These are phyloP conservation scores for Melieria crassipennis DNA, from an alignment of 2,888 invertebrate genomes.

Conservation along the genomic window DNA sequence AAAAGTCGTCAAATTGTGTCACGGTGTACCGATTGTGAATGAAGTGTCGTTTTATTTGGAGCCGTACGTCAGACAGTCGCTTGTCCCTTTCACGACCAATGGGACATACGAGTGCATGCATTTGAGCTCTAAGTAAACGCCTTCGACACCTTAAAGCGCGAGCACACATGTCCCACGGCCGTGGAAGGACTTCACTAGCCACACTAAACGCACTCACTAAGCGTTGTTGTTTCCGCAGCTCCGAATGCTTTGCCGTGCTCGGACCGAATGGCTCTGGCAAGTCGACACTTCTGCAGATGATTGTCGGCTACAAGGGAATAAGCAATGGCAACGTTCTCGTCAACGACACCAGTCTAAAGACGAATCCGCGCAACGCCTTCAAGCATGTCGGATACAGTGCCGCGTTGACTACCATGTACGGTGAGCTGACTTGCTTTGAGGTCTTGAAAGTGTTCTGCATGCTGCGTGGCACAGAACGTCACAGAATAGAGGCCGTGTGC, in stretches of 20 bases:
- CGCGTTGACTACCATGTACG: background rate
- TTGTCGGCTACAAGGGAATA: background rate
- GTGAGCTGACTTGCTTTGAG: constrained; percentile 6
- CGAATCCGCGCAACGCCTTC: constrained; percentile 2
- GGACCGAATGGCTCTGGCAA: constrained; percentile 15
- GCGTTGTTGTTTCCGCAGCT: background rate
- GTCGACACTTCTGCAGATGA: background rate
- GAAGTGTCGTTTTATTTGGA: no score
- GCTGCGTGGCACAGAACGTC: constrained; percentile 4
- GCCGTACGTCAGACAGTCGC: no score
- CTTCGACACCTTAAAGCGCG: no score
- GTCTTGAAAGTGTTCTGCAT: constrained; percentile 21
- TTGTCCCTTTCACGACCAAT: no score
- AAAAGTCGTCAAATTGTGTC: no score
- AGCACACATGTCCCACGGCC: no score
- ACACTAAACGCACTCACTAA: no score
- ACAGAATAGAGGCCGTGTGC: constrained; percentile 9
- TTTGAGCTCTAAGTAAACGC: no score
- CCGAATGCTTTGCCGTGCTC: constrained; percentile 6
- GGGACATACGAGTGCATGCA: no score
- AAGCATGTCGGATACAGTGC: constrained; percentile 11
- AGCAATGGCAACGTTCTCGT: constrained; percentile 9
- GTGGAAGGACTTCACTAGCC: no score
- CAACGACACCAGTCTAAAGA: background rate
- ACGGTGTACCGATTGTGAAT: no score